A percentile compares a stretch with the other conserved stretches of the same genome.
Conservation (phyloP, 92 coral and sea anemone genomes). For the Isaurus tuberculatus region DNA sequence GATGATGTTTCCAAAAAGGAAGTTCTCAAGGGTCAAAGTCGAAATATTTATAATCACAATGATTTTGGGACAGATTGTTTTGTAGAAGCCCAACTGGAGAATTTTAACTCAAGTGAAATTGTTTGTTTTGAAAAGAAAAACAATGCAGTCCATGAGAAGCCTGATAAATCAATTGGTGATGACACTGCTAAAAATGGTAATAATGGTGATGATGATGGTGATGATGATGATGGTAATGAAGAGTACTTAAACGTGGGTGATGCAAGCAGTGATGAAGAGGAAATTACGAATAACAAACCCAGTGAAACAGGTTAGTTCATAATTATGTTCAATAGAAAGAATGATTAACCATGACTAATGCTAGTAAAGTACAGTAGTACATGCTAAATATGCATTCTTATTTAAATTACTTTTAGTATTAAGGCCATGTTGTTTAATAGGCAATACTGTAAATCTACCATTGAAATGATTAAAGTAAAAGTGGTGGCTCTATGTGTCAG, state of each 20-base stretch:
- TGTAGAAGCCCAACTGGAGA: background rate
- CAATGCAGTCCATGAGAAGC: background rate
- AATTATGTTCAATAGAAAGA: background rate
- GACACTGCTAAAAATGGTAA: background rate
- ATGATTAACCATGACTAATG: too few relatives aligned
- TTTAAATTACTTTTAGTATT: too few relatives aligned
- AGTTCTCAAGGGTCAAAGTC: background rate
- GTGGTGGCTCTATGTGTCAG: too few relatives aligned
- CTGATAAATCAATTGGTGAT: slow-evolving; percentile 33
- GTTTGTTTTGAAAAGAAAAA: background rate
- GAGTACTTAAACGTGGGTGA: slow-evolving; percentile 5
- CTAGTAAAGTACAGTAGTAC: too few relatives aligned
- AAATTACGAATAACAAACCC: background rate
- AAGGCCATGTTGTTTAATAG: too few relatives aligned
- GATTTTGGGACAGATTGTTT: background rate
- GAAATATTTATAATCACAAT: background rate
- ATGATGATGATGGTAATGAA: slow-evolving; percentile 24
- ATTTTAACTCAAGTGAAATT: slow-evolving; percentile 24
- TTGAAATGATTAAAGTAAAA: too few relatives aligned
- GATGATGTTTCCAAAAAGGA: background rate
- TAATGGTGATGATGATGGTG: slow-evolving; percentile 34
- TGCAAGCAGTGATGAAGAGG: slow-evolving; percentile 44
- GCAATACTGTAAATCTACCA: too few relatives aligned
- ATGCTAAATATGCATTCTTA: too few relatives aligned
- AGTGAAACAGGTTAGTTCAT: background rate